A percentile compares a stretch with the other conserved stretches of the same genome.
Evolutionary conservation across 1,140 invertebrate species (phyloP).

Genomic region (Lethrus apterus): DNA sequence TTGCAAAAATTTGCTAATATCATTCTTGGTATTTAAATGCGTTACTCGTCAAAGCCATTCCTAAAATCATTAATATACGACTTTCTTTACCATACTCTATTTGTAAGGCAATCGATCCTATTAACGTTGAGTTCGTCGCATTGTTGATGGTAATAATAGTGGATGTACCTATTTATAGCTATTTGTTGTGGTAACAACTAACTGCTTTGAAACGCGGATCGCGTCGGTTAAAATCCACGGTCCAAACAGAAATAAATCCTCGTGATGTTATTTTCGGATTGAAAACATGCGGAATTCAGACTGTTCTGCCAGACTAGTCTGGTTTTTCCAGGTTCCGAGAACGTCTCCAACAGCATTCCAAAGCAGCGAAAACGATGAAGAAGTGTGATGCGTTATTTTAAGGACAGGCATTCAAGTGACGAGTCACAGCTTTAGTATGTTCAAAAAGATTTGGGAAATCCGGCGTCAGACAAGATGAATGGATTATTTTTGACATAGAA

Average conservation of each 20-base stretch:
- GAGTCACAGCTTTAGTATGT: neutral
- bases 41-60: too few relatives aligned
- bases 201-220: too few relatives aligned
- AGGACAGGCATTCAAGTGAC: neutral
- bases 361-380: conserved; percentile 4
- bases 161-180: too few relatives aligned
- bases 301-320: conserved; percentile 23
- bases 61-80: too few relatives aligned
- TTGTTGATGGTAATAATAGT: too few relatives aligned
- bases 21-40: too few relatives aligned
- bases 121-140: too few relatives aligned
- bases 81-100: neutral
- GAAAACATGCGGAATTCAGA: conserved; percentile 30
- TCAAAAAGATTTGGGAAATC: conserved; percentile 15
- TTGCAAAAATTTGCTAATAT: too few relatives aligned
- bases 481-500: neutral
- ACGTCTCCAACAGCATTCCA: conserved; percentile 18
- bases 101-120: too few relatives aligned
- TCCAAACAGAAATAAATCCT: conserved; percentile 9
- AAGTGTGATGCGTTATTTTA: neutral
- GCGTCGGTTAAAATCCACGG: too few relatives aligned
- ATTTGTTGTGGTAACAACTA: too few relatives aligned
- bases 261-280: conserved; percentile 12
- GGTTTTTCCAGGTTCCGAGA: conserved; percentile 26
- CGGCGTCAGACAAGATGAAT: conserved; percentile 10